Percentiles rank a stretch among this genome's conserved stretches.
Evolutionary conservation across 2,797 vertebrate species (phyloP).

Genomic region (Vultur gryphus): DNA sequence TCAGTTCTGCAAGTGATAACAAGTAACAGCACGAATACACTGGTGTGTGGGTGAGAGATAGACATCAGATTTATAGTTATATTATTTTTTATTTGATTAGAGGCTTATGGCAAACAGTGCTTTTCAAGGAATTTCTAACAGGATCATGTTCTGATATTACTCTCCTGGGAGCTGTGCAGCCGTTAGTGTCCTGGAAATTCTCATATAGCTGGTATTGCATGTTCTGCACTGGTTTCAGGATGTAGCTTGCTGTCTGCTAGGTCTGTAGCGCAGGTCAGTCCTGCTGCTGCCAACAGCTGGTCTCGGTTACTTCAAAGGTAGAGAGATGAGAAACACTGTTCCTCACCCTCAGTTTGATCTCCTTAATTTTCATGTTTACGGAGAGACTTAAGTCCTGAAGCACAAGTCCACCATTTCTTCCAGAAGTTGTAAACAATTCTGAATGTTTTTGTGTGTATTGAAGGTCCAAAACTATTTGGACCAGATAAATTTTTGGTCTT

Average conservation of each 20-base stretch:
- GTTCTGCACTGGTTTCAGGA: not conserved
- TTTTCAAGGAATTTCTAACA: not conserved
- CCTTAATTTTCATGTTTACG: not conserved
- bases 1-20: not conserved
- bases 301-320: accelerated
- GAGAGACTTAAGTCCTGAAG: not conserved
- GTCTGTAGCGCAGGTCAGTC: not conserved
- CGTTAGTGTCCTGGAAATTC: not conserved
- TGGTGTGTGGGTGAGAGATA: accelerated
- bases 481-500: not conserved
- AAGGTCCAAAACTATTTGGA: not conserved
- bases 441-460: not conserved
- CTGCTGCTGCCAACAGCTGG: not conserved
- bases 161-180: not conserved
- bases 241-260: not conserved
- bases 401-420: not conserved
- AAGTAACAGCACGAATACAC: not conserved
- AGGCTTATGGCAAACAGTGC: not conserved
- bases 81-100: not conserved
- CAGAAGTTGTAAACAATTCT: not conserved
- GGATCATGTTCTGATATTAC: not conserved
- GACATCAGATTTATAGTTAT: not conserved
- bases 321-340: not conserved
- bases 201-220: not conserved
- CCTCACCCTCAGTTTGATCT: not conserved